Conservation (phyloP, 2,888 invertebrate species). For the Acrobasis suavella region DNA sequence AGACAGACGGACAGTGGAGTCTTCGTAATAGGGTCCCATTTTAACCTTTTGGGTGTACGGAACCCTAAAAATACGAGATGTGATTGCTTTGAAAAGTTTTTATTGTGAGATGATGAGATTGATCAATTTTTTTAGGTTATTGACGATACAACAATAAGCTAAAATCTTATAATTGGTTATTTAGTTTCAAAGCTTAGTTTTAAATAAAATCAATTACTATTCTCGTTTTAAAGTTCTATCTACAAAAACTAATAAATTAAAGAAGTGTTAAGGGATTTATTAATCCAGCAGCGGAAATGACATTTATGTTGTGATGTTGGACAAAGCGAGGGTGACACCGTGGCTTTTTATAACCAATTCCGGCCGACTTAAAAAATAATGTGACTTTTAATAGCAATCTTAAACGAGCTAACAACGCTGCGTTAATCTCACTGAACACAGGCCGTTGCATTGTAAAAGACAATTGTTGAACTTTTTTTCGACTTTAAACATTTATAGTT, state of each 20-base stretch:
- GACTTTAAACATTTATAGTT: neutral
- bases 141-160: too few relatives aligned
- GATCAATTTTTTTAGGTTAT: too few relatives aligned
- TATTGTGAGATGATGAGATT: too few relatives aligned
- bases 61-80: too few relatives aligned
- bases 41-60: too few relatives aligned
- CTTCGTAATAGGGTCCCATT: too few relatives aligned
- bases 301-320: slow-evolving; percentile 35
- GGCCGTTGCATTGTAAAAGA: neutral
- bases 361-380: slow-evolving; percentile 18
- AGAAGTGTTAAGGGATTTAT: slow-evolving; percentile 32
- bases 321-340: slow-evolving; percentile 28
- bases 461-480: neutral
- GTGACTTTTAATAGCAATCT: slow-evolving; percentile 5
- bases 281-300: slow-evolving; percentile 41
- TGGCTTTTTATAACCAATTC: slow-evolving; percentile 25
- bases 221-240: neutral
- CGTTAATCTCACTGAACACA: slow-evolving; percentile 1
- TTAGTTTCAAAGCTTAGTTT: neutral
- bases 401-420: slow-evolving; percentile 8
- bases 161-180: too few relatives aligned
- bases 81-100: too few relatives aligned
- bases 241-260: slow-evolving; percentile 29
- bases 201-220: neutral
- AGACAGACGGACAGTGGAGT: too few relatives aligned